These are phyloP conservation scores for Manduca sexta DNA, from an alignment of 1,140 invertebrate species.

Conservation along the genomic window DNA sequence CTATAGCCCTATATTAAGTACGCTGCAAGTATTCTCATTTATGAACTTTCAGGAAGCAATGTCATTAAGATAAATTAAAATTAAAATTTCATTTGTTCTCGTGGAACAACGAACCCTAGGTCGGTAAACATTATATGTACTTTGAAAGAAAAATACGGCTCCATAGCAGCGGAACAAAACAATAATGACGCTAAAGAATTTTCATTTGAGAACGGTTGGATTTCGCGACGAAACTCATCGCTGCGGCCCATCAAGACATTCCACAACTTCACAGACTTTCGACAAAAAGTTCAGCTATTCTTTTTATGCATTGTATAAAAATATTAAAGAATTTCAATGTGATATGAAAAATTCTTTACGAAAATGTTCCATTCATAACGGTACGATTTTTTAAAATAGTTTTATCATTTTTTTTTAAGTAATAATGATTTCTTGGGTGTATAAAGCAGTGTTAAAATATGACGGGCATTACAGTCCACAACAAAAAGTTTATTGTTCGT, in stretches of 20 bases:
- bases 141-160: conserved; percentile 1
- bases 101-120: too few species aligned
- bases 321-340: conserved; percentile 1
- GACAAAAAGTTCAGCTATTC: conserved; percentile 27
- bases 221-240: conserved; percentile 28
- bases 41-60: too few species aligned
- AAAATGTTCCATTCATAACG: background rate
- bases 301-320: conserved; percentile 19
- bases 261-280: conserved; percentile 35
- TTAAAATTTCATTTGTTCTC: too few species aligned
- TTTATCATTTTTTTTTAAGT: too few species aligned
- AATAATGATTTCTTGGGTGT: background rate
- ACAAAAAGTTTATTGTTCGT: too few species aligned
- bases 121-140: too few species aligned
- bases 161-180: conserved; percentile 24
- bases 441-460: too few species aligned
- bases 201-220: conserved; percentile 43
- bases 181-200: conserved; percentile 59
- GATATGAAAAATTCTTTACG: background rate
- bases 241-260: conserved; percentile 44
- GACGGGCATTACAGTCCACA: too few species aligned
- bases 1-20: too few species aligned
- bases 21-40: too few species aligned
- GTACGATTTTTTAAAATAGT: background rate
- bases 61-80: too few species aligned